Conservation (phyloP, 2,888 invertebrate genomes). For the Augiades crinisus region DNA sequence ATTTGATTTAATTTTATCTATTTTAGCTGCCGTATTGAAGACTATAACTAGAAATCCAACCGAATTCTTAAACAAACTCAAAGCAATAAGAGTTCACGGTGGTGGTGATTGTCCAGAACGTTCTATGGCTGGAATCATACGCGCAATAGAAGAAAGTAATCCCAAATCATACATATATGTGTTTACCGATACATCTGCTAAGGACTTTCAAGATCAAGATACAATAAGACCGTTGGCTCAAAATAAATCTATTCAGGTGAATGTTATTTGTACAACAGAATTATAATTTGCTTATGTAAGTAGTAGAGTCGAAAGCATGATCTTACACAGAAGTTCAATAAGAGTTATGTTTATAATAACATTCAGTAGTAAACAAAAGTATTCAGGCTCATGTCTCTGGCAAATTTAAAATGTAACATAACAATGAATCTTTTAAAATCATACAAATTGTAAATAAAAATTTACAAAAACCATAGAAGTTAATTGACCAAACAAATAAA, state of each 20-base stretch:
- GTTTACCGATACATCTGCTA: constrained; percentile 22
- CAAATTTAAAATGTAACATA: too few species aligned
- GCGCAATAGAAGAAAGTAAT: constrained; percentile 6
- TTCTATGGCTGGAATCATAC: constrained; percentile 4
- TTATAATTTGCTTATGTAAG: too few species aligned
- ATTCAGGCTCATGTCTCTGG: too few species aligned
- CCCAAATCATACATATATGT: constrained; percentile 22
- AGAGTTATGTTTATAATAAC: too few species aligned
- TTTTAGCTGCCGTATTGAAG: neutral
- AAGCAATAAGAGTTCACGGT: neutral
- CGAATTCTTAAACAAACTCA: constrained; percentile 2
- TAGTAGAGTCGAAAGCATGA: too few species aligned
- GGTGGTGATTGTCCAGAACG: constrained; percentile 15
- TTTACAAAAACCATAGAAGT: too few species aligned
- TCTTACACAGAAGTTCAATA: too few species aligned
- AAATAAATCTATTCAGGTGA: constrained; percentile 17
- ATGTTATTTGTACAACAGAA: neutral
- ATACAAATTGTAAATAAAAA: too few species aligned
- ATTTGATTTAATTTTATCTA: neutral
- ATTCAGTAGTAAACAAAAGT: too few species aligned
- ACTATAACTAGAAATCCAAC: neutral
- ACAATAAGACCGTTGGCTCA: constrained; percentile 5
- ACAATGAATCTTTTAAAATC: too few species aligned
- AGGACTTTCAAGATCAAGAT: constrained; percentile 1
- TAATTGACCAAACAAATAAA: too few species aligned